phyloP scores from a whole-genome alignment of 1,140 invertebrate genomes.

The Argopecten irradians region DNA sequence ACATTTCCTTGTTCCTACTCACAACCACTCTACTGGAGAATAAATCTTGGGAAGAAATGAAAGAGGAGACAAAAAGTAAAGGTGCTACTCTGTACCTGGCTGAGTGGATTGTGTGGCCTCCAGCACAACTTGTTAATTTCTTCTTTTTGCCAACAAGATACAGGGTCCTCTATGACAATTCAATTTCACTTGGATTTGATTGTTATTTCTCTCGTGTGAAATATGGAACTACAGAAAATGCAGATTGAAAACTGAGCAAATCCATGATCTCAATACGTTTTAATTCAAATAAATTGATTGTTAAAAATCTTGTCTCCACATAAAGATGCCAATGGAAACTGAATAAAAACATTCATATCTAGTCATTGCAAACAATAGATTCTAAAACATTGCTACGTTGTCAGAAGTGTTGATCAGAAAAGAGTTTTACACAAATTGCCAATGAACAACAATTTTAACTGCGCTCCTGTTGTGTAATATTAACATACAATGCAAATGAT shows the following conservation, averaged over 20 bases:
- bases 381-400: too few relatives aligned
- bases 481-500: too few relatives aligned
- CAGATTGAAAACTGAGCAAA: neutral
- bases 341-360: too few relatives aligned
- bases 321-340: too few relatives aligned
- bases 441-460: too few relatives aligned
- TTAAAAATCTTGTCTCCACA: too few relatives aligned
- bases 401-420: too few relatives aligned
- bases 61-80: slow-evolving; percentile 86
- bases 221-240: slow-evolving; percentile 49
- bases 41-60: slow-evolving; percentile 78
- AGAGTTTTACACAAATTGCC: too few relatives aligned
- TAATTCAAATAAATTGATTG: too few relatives aligned
- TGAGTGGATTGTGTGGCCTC: slow-evolving; percentile 89
- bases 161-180: slow-evolving; percentile 93
- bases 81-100: slow-evolving; percentile 87
- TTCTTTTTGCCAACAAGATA: slow-evolving; percentile 89
- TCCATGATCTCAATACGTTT: too few relatives aligned
- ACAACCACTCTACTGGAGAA: slow-evolving; percentile 86
- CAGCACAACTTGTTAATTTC: slow-evolving; percentile 91
- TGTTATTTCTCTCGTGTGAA: slow-evolving; percentile 95
- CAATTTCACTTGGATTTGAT: slow-evolving; percentile 93
- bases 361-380: too few relatives aligned
- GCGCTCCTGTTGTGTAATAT: too few relatives aligned
- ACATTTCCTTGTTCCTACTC: slow-evolving; percentile 88